Percentiles rank a stretch among this genome's conserved stretches.
Evolutionary conservation across 2,113 vertebrate species (phyloP).

Genomic region (Thunnus thynnus): DNA sequence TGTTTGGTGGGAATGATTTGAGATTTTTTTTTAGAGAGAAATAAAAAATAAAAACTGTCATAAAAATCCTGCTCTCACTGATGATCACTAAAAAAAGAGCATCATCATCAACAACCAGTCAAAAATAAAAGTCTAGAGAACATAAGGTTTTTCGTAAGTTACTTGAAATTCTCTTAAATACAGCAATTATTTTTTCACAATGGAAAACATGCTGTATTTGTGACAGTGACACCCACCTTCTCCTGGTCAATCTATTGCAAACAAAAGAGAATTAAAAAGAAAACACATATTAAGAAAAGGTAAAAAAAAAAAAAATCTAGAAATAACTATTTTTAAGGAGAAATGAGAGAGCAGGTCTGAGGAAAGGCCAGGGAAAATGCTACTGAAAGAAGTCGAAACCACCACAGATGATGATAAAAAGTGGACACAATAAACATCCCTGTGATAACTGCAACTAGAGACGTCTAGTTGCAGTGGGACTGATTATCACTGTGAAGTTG

Average conservation of each 20-base stretch:
- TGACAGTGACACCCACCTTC: slow-evolving; percentile 60
- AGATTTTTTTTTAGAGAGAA: slow-evolving; percentile 7
- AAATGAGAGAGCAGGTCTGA: slow-evolving; percentile 12
- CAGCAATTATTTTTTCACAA: background rate
- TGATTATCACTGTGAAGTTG: slow-evolving; percentile 1
- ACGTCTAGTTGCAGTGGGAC: slow-evolving; percentile 1
- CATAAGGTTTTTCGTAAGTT: too few relatives aligned
- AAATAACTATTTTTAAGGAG: background rate
- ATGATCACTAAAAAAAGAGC: background rate
- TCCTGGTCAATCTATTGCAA: slow-evolving; percentile 74
- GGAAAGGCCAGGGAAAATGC: slow-evolving; percentile 13
- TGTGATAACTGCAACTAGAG: slow-evolving; percentile 6
- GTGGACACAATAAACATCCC: slow-evolving; percentile 16
- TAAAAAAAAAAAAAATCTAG: background rate
- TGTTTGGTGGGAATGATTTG: slow-evolving; percentile 60
- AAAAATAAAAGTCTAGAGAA: background rate
- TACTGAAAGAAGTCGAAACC: slow-evolving; percentile 14
- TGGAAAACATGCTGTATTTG: background rate
- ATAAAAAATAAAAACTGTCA: slow-evolving; percentile 36
- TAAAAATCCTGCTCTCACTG: background rate
- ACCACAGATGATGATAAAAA: slow-evolving; percentile 36
- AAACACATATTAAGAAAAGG: slow-evolving; percentile 30
- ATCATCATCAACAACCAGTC: background rate
- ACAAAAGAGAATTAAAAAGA: slow-evolving; percentile 33
- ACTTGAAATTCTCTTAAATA: too few relatives aligned